These are phyloP conservation scores for Indicator maculatus DNA, from an alignment of 2,113 vertebrate genomes.

Conservation along the genomic window DNA sequence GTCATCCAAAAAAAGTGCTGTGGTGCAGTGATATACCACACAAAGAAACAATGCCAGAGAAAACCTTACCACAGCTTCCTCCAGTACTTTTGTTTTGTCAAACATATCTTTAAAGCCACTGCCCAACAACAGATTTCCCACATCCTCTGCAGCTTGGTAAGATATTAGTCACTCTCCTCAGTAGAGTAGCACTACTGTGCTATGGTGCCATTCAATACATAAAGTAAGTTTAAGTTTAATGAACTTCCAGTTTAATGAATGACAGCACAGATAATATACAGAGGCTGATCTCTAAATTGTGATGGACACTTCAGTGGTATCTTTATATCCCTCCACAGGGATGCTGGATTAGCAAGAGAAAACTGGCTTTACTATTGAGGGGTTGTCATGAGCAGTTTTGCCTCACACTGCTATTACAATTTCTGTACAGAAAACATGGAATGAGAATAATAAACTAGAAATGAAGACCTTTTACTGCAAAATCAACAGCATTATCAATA, in stretches of 20 bases:
- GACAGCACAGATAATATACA: neutral
- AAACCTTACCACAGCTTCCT: neutral
- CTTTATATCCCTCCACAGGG: neutral
- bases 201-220: neutral
- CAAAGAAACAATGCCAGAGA: neutral
- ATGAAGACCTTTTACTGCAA: neutral
- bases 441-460: neutral
- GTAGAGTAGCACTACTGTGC: neutral
- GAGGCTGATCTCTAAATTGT: neutral
- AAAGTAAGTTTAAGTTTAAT: neutral
- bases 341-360: neutral
- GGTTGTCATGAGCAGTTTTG: neutral
- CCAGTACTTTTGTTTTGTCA: neutral
- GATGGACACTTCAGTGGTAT: neutral
- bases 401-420: neutral
- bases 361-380: neutral
- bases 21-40: fast-evolving
- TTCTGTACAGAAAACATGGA: neutral
- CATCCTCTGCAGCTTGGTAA: neutral
- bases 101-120: neutral
- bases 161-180: neutral
- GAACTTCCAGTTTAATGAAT: neutral
- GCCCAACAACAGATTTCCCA: neutral
- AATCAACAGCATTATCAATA: neutral
- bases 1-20: neutral